Percentiles rank a stretch among this genome's conserved stretches.
phyloP scores from a whole-genome alignment of 2,888 invertebrate species.

The Idaea biselata region DNA sequence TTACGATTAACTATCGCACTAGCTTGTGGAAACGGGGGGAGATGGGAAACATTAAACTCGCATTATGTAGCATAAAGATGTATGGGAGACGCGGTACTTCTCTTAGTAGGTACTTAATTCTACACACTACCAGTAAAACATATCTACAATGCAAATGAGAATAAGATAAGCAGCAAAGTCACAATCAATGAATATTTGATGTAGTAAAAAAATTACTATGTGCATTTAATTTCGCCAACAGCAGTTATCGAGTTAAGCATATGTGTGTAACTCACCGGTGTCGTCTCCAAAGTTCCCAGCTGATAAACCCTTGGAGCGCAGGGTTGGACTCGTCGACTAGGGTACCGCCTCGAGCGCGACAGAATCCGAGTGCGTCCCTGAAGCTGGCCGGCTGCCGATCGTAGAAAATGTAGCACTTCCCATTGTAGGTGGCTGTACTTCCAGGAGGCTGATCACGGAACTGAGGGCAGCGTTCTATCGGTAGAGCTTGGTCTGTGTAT shows the following conservation, averaged over 20 bases:
- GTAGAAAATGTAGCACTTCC: slow-evolving; percentile 97
- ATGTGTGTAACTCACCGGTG: slow-evolving; percentile 81
- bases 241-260: slow-evolving; percentile 1
- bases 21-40: slow-evolving; percentile 11
- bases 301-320: slow-evolving; percentile 95
- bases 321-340: slow-evolving; percentile 96
- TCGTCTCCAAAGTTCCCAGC: slow-evolving; percentile 95
- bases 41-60: slow-evolving; percentile 23
- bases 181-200: no score
- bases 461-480: slow-evolving; percentile 95
- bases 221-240: slow-evolving; percentile 33
- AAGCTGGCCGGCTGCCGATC: slow-evolving; percentile 91
- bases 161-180: not conserved
- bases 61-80: slow-evolving; percentile 25
- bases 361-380: slow-evolving; percentile 89
- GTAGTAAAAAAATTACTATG: no score
- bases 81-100: not conserved
- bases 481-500: slow-evolving; percentile 93
- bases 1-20: slow-evolving; percentile 19
- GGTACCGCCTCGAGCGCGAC: slow-evolving; percentile 90
- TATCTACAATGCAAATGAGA: not conserved
- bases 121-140: not conserved
- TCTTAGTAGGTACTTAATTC: not conserved
- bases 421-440: slow-evolving; percentile 95
- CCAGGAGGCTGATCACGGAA: slow-evolving; percentile 96